Base-by-base conservation (phyloP, 1,140 invertebrate genomes). In the Drosophila trapezifrons region DNA sequence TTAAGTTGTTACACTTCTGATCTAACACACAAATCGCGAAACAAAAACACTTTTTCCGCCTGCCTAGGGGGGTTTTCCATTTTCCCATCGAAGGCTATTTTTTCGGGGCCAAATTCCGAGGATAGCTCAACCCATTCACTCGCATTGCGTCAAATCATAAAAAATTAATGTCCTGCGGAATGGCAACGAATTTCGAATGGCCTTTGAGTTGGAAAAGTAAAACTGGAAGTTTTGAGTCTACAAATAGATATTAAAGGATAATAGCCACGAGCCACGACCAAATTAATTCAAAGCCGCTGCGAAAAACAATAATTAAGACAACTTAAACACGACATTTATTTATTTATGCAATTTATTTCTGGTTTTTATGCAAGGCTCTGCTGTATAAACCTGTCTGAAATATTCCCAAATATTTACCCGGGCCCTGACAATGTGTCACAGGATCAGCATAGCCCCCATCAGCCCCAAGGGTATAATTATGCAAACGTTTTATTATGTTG, bases 1-100 rank as follows among this genome's bases (percentile, higher is more conserved):
- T 83, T 83, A 89, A 86, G 75, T 62, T 46, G 59, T 63, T 73
- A 76, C 67, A 83, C 75, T 80, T 79, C 29, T 66, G 80, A 76
- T 83, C 72, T 80, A 62, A 69, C 72, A 47, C 66, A 64, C 58
- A 65, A 76, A 84, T 78, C 80, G 52, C 52, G 32, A 65, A 74
- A 40, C 42, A 54, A 52, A 70, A 45, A 47, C 37, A 45, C 20
- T 52, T 46, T 38, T 37, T 57, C 25, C 8, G 32, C 32, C 13
- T 42, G 32, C 18, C 55, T 49, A 35, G 15, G 20, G 25, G 25
- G 4, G 9, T 18, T 38, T 58, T 22, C 2, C 9, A 27, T 18
- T 29, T 58, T 35, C 29, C 25, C 62, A 27, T 66, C 25, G 59
- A 69, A 54, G 32, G 42, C 40, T 51, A n/a, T 12, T 22, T 35